Evolutionary conservation across 2,797 vertebrate genomes (phyloP), one percentile per base, ranked within the genome.

Genomic region (Lemur catta): DNA sequence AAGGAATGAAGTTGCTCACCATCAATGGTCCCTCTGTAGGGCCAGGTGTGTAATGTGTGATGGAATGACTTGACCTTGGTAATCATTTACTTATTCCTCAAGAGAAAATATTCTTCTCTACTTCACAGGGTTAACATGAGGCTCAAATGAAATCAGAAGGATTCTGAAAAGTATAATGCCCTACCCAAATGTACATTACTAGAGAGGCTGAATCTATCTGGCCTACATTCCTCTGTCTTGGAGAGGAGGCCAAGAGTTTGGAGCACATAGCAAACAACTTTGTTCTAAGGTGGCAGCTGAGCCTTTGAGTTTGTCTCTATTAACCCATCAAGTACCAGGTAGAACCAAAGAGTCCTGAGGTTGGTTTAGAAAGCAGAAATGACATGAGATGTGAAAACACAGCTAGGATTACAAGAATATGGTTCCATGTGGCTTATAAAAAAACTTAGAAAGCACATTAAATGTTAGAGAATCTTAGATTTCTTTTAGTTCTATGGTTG

Each of bases 211-310:
- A 30, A 67, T 1, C 14, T 7, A 67, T 2, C 14, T 7, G 18
- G 63, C 43, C 89, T 14, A 71, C 89, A 95, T 90, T 95, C 94
- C 86, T 95, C 12, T 11, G 28, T 55, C 78, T n/a, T 48, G 9
- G 92, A 94, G 93, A 94, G 86, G 69, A 78, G 7, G 46, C 93
- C 38, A 24, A 65, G 89, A 41, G 43, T 79, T 24, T 71, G 87
- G 48, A 93, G 96, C 72, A 55, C 94, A 65, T 0, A 48, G 75
- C 89, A 96, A 91, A 96, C 48, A 96, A 74, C 65, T 92, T 2
- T 30, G 38, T 46, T 67, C 84, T 33, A 33, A 55, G 75, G 71
- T 13, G 63, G 80, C 72, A 46, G 78, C 41, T 17, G 6, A 24
- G 76, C 41, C 79, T 91, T 35, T 9, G 78, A n/a, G 7, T 33